Base-by-base conservation (phyloP, 2,113 vertebrate species). In the Neodon shergylaensis region DNA sequence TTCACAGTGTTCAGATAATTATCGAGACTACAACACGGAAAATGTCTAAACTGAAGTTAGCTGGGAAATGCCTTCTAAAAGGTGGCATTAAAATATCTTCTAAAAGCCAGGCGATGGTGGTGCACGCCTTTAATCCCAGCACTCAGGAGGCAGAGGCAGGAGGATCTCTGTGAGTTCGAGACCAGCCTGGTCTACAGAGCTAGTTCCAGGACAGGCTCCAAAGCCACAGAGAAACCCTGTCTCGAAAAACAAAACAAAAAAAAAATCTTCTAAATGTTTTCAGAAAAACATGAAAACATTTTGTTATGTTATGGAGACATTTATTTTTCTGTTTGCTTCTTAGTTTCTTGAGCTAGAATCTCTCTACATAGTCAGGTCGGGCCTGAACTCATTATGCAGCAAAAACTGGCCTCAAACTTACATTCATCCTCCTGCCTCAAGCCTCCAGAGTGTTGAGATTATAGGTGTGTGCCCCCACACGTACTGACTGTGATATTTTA, bases 51-150 rank as follows among this genome's bases (percentile, higher is more conserved):
- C 22, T 68, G 47, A 47, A 6, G 2, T 91, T 84, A 84, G 28
- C 58, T 81, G n/a, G 49, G 54, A 94, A 93, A 90, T 52, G 49
- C 58, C 70, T 85, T 82, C 74, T 17, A 88, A 92, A 90, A n/a
- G 24, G 26, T 92, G 19, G 54, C 54, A 58, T 58, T 58, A 58
- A 58, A 58, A 58, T 58, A 58, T 58, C 54, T 58, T 58, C 54
- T 58, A 7, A n/a, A n/a, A 52, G 44, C 44, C 44, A 5, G 44
- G 44, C 44, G 44, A 5, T 44, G 44, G 44, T 44, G 44, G 44
- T 5, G 44, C 44, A 44, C 44, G 44, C 44, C 44, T 44, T 44
- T 44, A 44, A 44, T 44, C 44, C 44, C 44, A 44, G 44, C 44
- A 44, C 44, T 44, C 5, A 5, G 44, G 44, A 44, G 44, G 44